Conservation (phyloP, 2,888 invertebrate species). For the Malachius bipustulatus region DNA sequence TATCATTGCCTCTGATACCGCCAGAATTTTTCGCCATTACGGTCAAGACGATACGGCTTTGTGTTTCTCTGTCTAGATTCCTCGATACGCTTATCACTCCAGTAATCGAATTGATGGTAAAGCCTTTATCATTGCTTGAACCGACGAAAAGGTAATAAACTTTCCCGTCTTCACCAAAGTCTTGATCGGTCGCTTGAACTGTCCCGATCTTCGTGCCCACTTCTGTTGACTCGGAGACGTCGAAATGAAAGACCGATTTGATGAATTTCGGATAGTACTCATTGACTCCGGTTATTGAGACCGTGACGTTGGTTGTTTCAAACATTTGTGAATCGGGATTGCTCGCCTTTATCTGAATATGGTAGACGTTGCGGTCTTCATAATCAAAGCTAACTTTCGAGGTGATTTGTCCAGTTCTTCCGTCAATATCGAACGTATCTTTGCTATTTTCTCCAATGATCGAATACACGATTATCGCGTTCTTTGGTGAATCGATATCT, state of each 20-base stretch:
- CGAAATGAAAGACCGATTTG: constrained; percentile 83
- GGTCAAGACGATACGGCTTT: constrained; percentile 77
- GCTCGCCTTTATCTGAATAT: constrained; percentile 64
- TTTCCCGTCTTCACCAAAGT: constrained; percentile 75
- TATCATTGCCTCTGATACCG: constrained; percentile 87
- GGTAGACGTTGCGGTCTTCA: constrained; percentile 67
- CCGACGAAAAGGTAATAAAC: constrained; percentile 89
- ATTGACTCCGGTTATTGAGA: constrained; percentile 75
- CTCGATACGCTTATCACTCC: constrained; percentile 76
- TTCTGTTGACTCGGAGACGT: constrained; percentile 83
- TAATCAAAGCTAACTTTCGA: constrained; percentile 75
- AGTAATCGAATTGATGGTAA: constrained; percentile 70
- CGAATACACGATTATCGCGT: constrained; percentile 73
- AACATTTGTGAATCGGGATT: constrained; percentile 80
- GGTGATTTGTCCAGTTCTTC: constrained; percentile 61
- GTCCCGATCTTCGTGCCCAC: constrained; percentile 76
- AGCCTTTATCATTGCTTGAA: constrained; percentile 84
- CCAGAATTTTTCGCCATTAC: constrained; percentile 92
- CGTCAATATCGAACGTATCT: constrained; percentile 65
- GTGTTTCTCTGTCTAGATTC: constrained; percentile 74
- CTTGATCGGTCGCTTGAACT: constrained; percentile 81
- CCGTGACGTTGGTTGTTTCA: constrained; percentile 56
- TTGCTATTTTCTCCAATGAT: constrained; percentile 65
- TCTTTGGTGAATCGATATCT: constrained; percentile 80
- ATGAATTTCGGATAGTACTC: constrained; percentile 81